Conservation (phyloP, 2,888 invertebrate species). For the Magallana nippona region DNA sequence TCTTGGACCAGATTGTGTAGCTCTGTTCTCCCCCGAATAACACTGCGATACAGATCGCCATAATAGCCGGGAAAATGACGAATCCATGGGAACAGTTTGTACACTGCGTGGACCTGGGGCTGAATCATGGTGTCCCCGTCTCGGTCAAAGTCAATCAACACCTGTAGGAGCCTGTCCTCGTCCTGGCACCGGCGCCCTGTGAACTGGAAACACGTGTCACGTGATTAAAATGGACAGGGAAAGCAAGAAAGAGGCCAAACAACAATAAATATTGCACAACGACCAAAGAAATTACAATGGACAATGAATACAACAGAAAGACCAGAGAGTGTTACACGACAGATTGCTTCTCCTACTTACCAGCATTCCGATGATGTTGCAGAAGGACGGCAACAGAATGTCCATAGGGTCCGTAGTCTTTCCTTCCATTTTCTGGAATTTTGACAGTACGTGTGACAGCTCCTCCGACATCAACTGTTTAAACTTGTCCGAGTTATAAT, state of each 20-base stretch:
- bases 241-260: no score
- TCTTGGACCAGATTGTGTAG: slow-evolving; percentile 46
- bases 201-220: slow-evolving; percentile 50
- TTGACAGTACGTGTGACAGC: slow-evolving; percentile 44
- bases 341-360: slow-evolving; percentile 49
- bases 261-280: no score
- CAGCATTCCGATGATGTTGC: slow-evolving; percentile 58
- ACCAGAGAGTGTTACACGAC: no score
- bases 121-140: slow-evolving; percentile 60
- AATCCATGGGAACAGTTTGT: slow-evolving; percentile 60
- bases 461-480: slow-evolving; percentile 42
- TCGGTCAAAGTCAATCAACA: slow-evolving; percentile 56
- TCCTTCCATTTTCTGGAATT: slow-evolving; percentile 48
- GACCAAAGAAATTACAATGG: no score
- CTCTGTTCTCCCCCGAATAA: slow-evolving; percentile 39
- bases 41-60: slow-evolving; percentile 55
- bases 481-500: slow-evolving; percentile 42
- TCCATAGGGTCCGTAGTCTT: slow-evolving; percentile 52
- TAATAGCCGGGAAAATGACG: slow-evolving; percentile 59
- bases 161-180: slow-evolving; percentile 50
- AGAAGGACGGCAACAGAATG: slow-evolving; percentile 57
- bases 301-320: no score
- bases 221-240: neutral
- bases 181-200: slow-evolving; percentile 51
- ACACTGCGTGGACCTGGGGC: slow-evolving; percentile 56